Evolutionary conservation across 2,113 vertebrate genomes (phyloP).

Genomic region (Pteropus alecto): DNA sequence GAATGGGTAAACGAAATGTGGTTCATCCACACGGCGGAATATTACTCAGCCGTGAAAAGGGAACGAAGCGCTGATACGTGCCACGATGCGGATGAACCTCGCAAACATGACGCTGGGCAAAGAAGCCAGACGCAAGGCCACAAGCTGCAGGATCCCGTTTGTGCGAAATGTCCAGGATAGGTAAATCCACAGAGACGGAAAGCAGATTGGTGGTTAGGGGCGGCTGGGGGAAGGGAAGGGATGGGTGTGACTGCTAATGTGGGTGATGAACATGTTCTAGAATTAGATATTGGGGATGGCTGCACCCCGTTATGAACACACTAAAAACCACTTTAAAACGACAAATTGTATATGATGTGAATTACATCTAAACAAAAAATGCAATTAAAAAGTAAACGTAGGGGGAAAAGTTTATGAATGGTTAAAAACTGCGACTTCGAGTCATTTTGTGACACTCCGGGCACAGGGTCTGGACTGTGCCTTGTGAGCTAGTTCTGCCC

Average conservation of each 20-base stretch:
- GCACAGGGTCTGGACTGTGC: too few relatives aligned
- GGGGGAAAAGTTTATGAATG: not conserved
- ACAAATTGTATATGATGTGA: not conserved
- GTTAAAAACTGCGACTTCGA: fast-evolving
- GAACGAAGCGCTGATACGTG: fast-evolving
- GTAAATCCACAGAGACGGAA: not conserved
- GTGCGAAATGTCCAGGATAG: fast-evolving
- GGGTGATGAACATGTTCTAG: not conserved
- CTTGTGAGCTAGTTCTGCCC: too few relatives aligned
- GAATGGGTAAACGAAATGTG: too few relatives aligned
- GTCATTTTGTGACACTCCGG: too few relatives aligned
- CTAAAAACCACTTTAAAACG: not conserved
- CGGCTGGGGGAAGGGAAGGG: not conserved
- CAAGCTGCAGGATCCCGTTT: fast-evolving
- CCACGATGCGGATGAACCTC: fast-evolving
- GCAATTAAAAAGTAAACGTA: not conserved
- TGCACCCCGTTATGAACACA: too few relatives aligned
- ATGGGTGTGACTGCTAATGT: too few relatives aligned
- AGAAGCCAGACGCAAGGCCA: not conserved
- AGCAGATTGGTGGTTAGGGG: fast-evolving
- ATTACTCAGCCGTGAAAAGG: not conserved
- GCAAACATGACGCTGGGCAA: not conserved
- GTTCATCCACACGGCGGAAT: fast-evolving
- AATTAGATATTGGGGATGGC: too few relatives aligned
- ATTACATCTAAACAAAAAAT: not conserved